A percentile compares a stretch with the other conserved stretches of the same genome.
Conservation (phyloP, 2,888 invertebrate genomes). For the Microctonus aethiopoides region DNA sequence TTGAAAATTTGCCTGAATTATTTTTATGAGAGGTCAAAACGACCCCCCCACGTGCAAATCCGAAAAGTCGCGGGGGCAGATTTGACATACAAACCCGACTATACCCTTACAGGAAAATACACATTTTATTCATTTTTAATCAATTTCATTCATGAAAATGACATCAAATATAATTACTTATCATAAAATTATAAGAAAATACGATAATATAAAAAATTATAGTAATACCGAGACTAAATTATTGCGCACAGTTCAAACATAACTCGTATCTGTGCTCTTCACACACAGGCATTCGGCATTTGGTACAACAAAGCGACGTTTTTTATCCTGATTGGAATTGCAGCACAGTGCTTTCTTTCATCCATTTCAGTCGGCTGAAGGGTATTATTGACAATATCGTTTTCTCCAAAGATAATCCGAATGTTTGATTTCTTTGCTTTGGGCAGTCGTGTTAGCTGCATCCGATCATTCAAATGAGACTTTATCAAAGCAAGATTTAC, state of each 20-base stretch:
- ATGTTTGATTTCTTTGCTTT: not conserved
- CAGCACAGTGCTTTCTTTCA: not conserved
- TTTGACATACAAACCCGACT: too few species aligned
- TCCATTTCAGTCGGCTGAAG: not conserved
- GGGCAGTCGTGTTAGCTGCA: not conserved
- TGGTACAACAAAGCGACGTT: not conserved
- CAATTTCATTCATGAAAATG: too few species aligned
- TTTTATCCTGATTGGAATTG: not conserved
- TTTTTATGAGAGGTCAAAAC: too few species aligned
- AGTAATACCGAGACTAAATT: too few species aligned
- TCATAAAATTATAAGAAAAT: too few species aligned
- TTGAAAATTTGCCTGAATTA: too few species aligned
- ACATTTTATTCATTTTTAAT: too few species aligned
- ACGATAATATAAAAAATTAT: too few species aligned
- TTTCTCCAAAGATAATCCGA: not conserved
- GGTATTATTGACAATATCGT: not conserved
- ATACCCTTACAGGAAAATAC: too few species aligned
- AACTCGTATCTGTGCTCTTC: not conserved
- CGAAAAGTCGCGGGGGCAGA: too few species aligned
- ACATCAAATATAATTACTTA: too few species aligned
- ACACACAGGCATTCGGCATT: not conserved
- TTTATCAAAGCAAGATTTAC: not conserved
- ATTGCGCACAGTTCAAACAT: not conserved
- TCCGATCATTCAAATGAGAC: not conserved
- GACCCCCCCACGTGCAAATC: too few species aligned